Base-by-base conservation (phyloP, 92 coral and sea anemone genomes). In the Diadumene lineata region DNA sequence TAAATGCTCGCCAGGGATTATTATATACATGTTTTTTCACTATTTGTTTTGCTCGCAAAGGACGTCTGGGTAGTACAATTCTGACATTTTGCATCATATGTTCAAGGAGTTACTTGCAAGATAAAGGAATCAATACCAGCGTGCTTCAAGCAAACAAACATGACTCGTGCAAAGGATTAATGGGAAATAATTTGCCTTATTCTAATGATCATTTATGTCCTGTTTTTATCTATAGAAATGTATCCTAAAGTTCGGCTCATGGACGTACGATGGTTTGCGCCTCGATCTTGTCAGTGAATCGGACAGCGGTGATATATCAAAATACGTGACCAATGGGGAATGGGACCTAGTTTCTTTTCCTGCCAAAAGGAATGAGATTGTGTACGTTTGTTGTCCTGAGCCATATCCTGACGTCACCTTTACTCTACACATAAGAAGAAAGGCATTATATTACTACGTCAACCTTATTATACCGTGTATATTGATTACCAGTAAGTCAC, bases 391-490 rank as follows among this genome's bases (percentile, higher is more conserved):
- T 65, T 92, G 98, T 21, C 98, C 98, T 15, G 91, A 89, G 56
- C 80, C 92, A 3, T 92, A 86, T 79, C 98, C 98, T 34, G 98
- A 92, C 75, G 90, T 92, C 9, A 92, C 98, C 65, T 92, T 76
- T 66, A 92, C 92, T 1, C 77, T 92, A 51, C 72, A 83, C 51
- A 89, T 92, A 64, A 76, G 85, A 33, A 74, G 98, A 76, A 69
- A 84, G 68, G 86, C 94, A 1, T 53, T 82, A 6, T 92, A 82
- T 44, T 92, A 92, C 43, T 92, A 86, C 76, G 82, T 92, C 22
- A 92, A 92, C 71, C 81, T 92, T 80, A 80, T 92, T 61, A 65
- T 89, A 28, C 98, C 98, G 9, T 89, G 93, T 56, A 73, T 92
- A 50, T 68, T 92, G 38, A 92, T 92, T 7, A 89, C 98, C 76